phyloP scores from a whole-genome alignment of 2,888 invertebrate genomes.

The Pristionchus maxplancki region DNA sequence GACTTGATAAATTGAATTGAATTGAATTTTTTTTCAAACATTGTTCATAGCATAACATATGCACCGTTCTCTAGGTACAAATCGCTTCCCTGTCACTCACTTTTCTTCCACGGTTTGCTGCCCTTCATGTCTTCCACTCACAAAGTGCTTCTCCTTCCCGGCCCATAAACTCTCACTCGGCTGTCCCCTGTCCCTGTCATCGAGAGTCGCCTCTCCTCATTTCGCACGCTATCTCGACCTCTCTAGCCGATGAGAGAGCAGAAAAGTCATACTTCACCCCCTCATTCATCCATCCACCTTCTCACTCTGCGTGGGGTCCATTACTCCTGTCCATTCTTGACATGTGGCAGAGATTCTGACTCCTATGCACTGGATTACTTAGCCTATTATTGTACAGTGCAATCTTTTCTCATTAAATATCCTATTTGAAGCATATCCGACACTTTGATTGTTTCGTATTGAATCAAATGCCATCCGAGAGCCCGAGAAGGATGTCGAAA shows the following conservation, averaged over 20 bases:
- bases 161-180: conserved; percentile 14
- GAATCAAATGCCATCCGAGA: background rate
- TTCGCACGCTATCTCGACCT: background rate
- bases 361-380: too few relatives aligned
- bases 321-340: background rate
- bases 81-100: too few relatives aligned
- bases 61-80: too few relatives aligned
- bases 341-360: background rate
- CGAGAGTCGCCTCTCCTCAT: background rate
- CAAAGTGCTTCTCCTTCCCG: conserved; percentile 22
- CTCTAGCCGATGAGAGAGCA: background rate
- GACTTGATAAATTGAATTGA: too few relatives aligned
- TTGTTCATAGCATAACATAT: too few relatives aligned
- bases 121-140: too few relatives aligned
- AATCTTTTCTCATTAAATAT: too few relatives aligned
- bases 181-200: background rate
- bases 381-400: too few relatives aligned
- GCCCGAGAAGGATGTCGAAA: background rate
- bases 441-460: background rate
- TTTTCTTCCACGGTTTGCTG: background rate
- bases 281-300: conserved; percentile 6
- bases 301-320: background rate
- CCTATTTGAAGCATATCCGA: too few relatives aligned
- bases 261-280: background rate
- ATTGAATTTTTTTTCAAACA: too few relatives aligned